phyloP scores from a whole-genome alignment of 2,888 invertebrate species.

The Strigamia maritima region DNA sequence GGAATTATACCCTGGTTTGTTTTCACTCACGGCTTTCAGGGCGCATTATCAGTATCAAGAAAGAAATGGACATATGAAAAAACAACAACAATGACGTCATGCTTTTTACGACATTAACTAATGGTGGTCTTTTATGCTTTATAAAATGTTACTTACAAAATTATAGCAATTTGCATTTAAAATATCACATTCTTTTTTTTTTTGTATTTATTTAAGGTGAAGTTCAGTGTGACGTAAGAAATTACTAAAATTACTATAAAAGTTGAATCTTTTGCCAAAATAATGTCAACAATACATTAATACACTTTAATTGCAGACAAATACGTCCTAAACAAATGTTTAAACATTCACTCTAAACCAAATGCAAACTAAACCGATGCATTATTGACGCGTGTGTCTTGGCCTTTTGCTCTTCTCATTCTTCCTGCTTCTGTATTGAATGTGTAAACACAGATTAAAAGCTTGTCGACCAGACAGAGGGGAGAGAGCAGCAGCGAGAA shows the following conservation, averaged over 20 bases:
- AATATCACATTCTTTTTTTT: neutral
- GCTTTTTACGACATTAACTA: neutral
- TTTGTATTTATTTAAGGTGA: no score
- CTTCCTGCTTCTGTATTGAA: conserved; percentile 23
- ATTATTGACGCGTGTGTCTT: conserved; percentile 1
- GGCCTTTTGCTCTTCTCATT: conserved; percentile 23
- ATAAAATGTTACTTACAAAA: neutral
- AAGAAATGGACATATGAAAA: neutral
- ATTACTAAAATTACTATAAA: no score
- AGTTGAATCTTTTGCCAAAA: no score
- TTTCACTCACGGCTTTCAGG: conserved; percentile 19
- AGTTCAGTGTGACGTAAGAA: no score
- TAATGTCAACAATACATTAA: no score
- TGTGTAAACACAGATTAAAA: conserved; percentile 23
- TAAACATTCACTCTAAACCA: no score
- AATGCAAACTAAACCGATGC: neutral
- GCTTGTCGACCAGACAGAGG: conserved; percentile 11
- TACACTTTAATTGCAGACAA: no score
- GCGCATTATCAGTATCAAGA: conserved; percentile 5
- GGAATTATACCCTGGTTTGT: conserved; percentile 23
- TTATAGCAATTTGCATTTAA: neutral
- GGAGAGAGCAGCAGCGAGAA: neutral
- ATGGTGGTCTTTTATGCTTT: neutral
- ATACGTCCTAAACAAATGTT: neutral
- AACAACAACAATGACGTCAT: neutral